Conservation (phyloP, 1,140 invertebrate species). For the Drosophila lacertosa region DNA sequence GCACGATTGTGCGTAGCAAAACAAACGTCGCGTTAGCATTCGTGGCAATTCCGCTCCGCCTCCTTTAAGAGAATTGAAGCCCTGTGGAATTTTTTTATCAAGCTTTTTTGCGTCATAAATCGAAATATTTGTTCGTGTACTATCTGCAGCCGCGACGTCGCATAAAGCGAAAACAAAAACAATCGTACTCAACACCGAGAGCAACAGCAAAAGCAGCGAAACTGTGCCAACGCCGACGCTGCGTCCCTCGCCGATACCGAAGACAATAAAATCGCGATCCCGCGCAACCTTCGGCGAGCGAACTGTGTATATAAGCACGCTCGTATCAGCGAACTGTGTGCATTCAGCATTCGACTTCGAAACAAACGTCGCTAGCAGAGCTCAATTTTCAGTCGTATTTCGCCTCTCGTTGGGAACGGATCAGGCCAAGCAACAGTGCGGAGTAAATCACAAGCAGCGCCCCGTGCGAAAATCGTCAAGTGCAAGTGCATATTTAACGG, state of each 20-base stretch:
- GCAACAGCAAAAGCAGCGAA: conserved; percentile 23
- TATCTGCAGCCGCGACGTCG: background rate
- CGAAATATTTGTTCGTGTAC: conserved; percentile 51
- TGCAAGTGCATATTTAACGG: conserved; percentile 56
- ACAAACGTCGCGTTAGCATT: conserved; percentile 52
- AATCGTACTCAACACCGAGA: conserved; percentile 10
- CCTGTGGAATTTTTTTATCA: conserved; percentile 65
- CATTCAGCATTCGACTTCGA: conserved; percentile 46
- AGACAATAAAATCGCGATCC: conserved; percentile 57
- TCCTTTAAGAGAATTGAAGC: conserved; percentile 6
- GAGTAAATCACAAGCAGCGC: conserved; percentile 10
- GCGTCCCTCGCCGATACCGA: conserved; percentile 36
- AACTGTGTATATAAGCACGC: conserved; percentile 41
- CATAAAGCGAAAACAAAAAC: conserved; percentile 16
- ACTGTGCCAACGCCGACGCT: conserved; percentile 49
- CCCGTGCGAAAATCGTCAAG: conserved; percentile 38
- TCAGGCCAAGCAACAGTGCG: conserved; percentile 10
- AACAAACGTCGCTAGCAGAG: conserved; percentile 26
- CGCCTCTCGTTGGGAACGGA: conserved; percentile 51
- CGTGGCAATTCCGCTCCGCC: conserved; percentile 2
- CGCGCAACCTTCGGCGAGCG: background rate
- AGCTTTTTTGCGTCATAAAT: conserved; percentile 74
- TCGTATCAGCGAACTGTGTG: conserved; percentile 45
- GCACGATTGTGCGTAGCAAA: conserved; percentile 60
- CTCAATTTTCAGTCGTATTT: conserved; percentile 53